These are phyloP conservation scores for Nomada ferruginata DNA, from an alignment of 2,888 invertebrate genomes.

Conservation along the genomic window DNA sequence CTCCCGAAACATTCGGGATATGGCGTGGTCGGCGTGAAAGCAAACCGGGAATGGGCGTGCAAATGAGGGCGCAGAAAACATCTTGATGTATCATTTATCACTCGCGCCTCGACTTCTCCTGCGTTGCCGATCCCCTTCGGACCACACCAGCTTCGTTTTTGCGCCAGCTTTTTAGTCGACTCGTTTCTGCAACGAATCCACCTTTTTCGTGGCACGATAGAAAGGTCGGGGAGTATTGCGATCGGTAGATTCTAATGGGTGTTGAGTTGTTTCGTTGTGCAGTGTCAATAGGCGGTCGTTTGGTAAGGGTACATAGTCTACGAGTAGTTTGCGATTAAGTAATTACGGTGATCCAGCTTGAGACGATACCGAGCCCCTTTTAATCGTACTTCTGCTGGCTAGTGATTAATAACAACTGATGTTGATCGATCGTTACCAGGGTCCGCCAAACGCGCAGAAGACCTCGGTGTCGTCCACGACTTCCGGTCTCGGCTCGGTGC, in stretches of 20 bases:
- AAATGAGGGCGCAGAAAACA: slow-evolving; percentile 72
- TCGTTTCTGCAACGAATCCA: neutral
- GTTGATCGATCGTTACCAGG: slow-evolving; percentile 83
- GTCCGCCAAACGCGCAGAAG: slow-evolving; percentile 95
- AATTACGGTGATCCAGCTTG: neutral
- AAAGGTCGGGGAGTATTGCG: neutral
- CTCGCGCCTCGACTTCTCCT: slow-evolving; percentile 41
- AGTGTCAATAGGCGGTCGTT: no score
- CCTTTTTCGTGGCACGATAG: slow-evolving; percentile 3
- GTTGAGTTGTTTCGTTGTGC: no score
- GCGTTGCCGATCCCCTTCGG: slow-evolving; percentile 39
- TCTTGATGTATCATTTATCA: slow-evolving; percentile 75
- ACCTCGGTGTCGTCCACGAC: slow-evolving; percentile 86
- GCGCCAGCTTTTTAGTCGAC: neutral
- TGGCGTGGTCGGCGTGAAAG: slow-evolving; percentile 70
- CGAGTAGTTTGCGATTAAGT: neutral
- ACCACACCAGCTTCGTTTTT: slow-evolving; percentile 28
- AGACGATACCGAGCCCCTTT: slow-evolving; percentile 8
- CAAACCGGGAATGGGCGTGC: slow-evolving; percentile 69
- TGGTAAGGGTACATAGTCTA: neutral
- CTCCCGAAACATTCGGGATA: slow-evolving; percentile 67
- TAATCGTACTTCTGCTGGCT: neutral
- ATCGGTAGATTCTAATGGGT: neutral
- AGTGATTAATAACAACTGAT: slow-evolving; percentile 62
- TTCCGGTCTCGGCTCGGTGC: slow-evolving; percentile 78